Base-by-base conservation (phyloP, 2,113 vertebrate genomes). In the Onychostruthus taczanowskii region DNA sequence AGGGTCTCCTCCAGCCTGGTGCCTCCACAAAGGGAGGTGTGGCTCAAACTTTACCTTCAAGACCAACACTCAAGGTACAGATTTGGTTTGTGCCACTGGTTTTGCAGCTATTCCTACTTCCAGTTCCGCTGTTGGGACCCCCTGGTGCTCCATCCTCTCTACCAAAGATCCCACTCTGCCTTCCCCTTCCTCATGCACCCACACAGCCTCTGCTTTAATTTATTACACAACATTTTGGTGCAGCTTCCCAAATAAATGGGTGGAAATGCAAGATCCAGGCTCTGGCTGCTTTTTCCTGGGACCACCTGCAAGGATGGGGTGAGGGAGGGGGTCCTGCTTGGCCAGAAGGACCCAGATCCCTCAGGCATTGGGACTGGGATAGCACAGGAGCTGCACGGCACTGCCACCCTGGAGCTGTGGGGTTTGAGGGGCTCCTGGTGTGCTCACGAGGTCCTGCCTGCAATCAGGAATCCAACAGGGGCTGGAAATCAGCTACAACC, bases 241-340 rank as follows among this genome's bases (percentile, higher is more conserved):
- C 1, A 2, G 28, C 62, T 96, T 92, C 75, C 88, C 82, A 72
- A 96, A 96, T 96, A 96, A 96, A 96, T 4, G 58, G 88, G 85
- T 92, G 67, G 63, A 94, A 93, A 94, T 41, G n/a, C n/a, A 75
- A 46, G 16, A 35, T 39, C 31, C 18, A 4, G 85, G 82, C 85
- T 95, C 82, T 19, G 74, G 33, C 28, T 93, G 44, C 23, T 94
- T 91, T 76, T n/a, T 91, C 14, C 46, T 52, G 77, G 73, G 33
- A 35, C 9, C 33, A 6, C 24, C 19, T 12, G 16, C 18, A 3
- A 1, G 6, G 31, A 41, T 14, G 39, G 47, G 9, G 16, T 7
- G 73, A 15, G 27, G 58, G 24, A 62, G 44, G 16, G 7, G 77
- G 28, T 61, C 31, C 39, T 56, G 26, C 11, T 46, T 43, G 46